A percentile compares a stretch with the other conserved stretches of the same genome.
Conservation (phyloP, 2,888 invertebrate genomes). For the Drymonia ruficornis region DNA sequence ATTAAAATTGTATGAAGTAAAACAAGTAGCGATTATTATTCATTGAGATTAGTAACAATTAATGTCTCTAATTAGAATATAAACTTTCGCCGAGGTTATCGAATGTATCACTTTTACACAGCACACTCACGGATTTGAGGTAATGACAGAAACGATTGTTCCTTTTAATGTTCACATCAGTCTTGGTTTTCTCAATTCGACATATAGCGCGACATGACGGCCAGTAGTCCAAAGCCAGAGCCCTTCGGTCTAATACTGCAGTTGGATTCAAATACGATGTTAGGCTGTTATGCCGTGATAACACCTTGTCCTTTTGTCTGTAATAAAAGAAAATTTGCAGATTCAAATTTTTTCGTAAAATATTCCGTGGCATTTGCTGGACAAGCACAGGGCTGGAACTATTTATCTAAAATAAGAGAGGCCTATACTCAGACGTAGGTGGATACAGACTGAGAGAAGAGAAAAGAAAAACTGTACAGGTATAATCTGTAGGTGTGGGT, state of each 20-base stretch:
- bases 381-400: no score
- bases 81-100: slow-evolving; percentile 77
- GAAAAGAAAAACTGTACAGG: no score
- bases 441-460: no score
- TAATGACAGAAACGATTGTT: slow-evolving; percentile 92
- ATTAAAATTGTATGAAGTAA: neutral
- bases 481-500: no score
- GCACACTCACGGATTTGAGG: slow-evolving; percentile 85
- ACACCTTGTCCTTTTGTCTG: slow-evolving; percentile 76
- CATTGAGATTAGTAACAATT: slow-evolving; percentile 26
- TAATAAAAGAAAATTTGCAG: slow-evolving; percentile 49
- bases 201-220: slow-evolving; percentile 88
- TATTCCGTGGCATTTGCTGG: no score
- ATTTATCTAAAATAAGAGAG: no score
- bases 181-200: slow-evolving; percentile 87
- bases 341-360: neutral
- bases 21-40: neutral
- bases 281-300: slow-evolving; percentile 66
- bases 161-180: slow-evolving; percentile 85
- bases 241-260: slow-evolving; percentile 79
- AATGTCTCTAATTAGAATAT: slow-evolving; percentile 35
- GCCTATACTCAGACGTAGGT: no score
- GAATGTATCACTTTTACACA: slow-evolving; percentile 77
- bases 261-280: slow-evolving; percentile 77
- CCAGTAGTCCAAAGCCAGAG: slow-evolving; percentile 88